Conservation (phyloP, 2,113 vertebrate genomes). For the Capricornis sumatraensis region DNA sequence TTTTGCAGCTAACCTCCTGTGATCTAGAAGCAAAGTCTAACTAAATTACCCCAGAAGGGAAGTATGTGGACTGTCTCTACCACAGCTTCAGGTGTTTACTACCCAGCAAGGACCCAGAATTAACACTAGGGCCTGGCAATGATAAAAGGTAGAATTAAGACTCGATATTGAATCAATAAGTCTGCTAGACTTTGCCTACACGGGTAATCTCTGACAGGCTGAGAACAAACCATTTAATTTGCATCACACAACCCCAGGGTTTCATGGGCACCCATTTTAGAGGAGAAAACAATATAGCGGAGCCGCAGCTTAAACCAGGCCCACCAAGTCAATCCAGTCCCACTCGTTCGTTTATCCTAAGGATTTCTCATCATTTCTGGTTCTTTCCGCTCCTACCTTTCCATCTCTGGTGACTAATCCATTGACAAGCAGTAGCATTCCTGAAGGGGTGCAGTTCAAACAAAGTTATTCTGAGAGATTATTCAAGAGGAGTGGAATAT, state of each 20-base stretch:
- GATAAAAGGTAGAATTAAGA: background rate
- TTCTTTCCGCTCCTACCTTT: background rate
- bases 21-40: background rate
- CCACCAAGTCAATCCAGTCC: background rate
- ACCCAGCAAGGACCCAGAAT: background rate
- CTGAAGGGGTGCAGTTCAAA: background rate
- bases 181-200: background rate
- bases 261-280: background rate
- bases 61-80: background rate
- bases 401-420: background rate
- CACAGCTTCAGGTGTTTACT: background rate
- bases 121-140: background rate
- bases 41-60: background rate
- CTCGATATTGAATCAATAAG: background rate
- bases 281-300: background rate
- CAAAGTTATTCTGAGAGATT: background rate
- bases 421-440: background rate
- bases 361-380: background rate
- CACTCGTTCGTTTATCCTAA: background rate
- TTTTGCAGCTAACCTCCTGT: background rate
- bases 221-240: background rate
- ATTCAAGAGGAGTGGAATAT: background rate
- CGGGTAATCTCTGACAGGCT: background rate
- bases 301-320: background rate
- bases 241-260: background rate